These are phyloP conservation scores for Cylloceria caligata DNA, from an alignment of 2,888 invertebrate species.

Conservation along the genomic window DNA sequence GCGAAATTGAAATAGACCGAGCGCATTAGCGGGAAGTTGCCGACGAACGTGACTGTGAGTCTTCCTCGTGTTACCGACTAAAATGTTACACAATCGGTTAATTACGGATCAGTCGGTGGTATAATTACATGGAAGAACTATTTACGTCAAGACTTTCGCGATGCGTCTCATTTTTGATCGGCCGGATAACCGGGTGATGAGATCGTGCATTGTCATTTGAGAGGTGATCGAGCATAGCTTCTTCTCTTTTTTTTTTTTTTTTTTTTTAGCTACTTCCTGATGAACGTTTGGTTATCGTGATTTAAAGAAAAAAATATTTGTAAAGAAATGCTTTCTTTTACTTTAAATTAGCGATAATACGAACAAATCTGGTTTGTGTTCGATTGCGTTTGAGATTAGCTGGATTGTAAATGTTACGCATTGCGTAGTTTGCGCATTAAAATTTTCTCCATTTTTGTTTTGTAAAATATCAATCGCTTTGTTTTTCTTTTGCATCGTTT, in stretches of 20 bases:
- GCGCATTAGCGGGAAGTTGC: slow-evolving; percentile 34
- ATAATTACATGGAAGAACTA: slow-evolving; percentile 40
- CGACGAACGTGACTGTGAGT: slow-evolving; percentile 15
- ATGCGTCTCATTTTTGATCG: slow-evolving; percentile 56
- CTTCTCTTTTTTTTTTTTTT: not conserved
- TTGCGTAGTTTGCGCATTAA: too few relatives aligned
- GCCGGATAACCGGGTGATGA: slow-evolving; percentile 46
- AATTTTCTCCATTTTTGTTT: too few relatives aligned
- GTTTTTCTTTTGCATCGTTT: too few relatives aligned
- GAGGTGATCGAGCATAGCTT: slow-evolving; percentile 20
- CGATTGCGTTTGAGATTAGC: too few relatives aligned
- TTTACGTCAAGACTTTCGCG: slow-evolving; percentile 73
- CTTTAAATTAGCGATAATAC: too few relatives aligned
- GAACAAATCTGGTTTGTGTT: too few relatives aligned
- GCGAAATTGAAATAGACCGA: slow-evolving; percentile 35
- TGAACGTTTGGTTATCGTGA: too few relatives aligned
- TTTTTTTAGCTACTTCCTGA: not conserved
- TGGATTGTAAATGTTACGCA: too few relatives aligned
- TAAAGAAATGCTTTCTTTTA: too few relatives aligned
- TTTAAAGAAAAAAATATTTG: not conserved
- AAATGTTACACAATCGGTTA: slow-evolving; percentile 72
- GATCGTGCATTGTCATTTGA: slow-evolving; percentile 43
- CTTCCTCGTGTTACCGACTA: slow-evolving; percentile 34
- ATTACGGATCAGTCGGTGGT: slow-evolving; percentile 66
- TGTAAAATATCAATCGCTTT: too few relatives aligned